Conservation (phyloP, 1,140 invertebrate species). For the Trigoniulus corallinus region DNA sequence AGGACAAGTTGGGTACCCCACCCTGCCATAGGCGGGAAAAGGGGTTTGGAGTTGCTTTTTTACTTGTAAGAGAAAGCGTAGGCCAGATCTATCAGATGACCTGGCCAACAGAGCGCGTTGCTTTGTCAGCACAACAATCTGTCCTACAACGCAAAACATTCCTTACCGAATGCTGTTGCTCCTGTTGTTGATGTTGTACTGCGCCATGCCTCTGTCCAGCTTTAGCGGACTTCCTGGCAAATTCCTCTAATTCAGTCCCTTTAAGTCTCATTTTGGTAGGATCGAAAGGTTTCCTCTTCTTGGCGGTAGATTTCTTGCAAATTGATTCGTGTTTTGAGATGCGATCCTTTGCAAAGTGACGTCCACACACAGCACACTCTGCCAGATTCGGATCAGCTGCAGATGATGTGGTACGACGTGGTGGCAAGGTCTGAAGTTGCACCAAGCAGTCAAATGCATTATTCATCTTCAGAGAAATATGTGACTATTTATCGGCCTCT, state of each 20-base stretch:
- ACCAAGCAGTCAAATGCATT: not conserved
- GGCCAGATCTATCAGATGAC: too few species aligned
- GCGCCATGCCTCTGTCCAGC: too few species aligned
- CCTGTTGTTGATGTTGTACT: too few species aligned
- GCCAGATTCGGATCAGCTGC: constrained; percentile 12
- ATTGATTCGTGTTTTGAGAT: constrained; percentile 63
- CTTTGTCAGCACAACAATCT: too few species aligned
- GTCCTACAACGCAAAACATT: too few species aligned
- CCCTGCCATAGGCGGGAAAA: too few species aligned
- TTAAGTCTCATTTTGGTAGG: constrained; percentile 59
- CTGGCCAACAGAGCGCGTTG: too few species aligned
- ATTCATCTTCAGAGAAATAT: constrained; percentile 1
- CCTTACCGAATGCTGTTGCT: constrained; percentile 8
- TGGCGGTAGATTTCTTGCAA: constrained; percentile 44
- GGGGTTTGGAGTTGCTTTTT: too few species aligned
- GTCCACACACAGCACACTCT: constrained; percentile 27
- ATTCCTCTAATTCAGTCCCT: constrained; percentile 74
- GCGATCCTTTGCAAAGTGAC: constrained; percentile 57
- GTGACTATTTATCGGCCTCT: not conserved
- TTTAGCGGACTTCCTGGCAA: constrained; percentile 38
- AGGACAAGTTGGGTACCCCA: too few species aligned
- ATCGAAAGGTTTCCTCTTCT: constrained; percentile 65
- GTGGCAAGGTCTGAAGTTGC: constrained; percentile 1
- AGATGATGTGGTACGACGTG: not conserved
- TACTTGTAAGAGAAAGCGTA: too few species aligned